Conservation (phyloP, 2,888 invertebrate genomes). For the Physocephala rufipes region DNA sequence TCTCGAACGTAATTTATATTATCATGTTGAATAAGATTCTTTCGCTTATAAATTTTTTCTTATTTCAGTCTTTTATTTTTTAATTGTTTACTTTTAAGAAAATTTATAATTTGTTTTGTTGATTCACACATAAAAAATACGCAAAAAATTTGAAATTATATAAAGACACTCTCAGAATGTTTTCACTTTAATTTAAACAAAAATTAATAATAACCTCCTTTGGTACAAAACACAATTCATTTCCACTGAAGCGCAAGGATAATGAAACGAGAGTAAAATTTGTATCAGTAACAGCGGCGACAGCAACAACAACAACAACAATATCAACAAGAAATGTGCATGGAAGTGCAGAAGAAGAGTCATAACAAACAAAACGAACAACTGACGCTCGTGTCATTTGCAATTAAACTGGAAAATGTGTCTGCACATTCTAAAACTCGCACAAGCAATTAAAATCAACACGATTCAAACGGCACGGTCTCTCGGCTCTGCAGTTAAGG, state of each 20-base stretch:
- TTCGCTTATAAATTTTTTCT: too few relatives aligned
- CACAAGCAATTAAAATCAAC: conserved; percentile 32
- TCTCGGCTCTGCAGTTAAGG: neutral
- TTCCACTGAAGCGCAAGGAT: too few relatives aligned
- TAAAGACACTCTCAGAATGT: too few relatives aligned
- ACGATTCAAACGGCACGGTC: conserved; percentile 7
- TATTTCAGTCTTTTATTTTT: too few relatives aligned
- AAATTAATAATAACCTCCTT: too few relatives aligned
- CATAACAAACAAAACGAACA: neutral
- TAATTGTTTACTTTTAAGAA: too few relatives aligned
- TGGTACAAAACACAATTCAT: too few relatives aligned
- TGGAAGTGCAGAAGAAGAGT: neutral
- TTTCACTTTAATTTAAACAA: too few relatives aligned
- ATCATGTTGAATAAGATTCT: too few relatives aligned
- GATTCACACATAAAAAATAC: neutral
- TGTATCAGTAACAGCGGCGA: neutral
- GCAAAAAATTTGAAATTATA: neutral
- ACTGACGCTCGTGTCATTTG: neutral
- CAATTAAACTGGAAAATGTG: conserved; percentile 30
- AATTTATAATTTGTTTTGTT: neutral
- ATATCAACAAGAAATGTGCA: neutral
- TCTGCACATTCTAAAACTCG: conserved; percentile 25
- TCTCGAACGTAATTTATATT: too few relatives aligned
- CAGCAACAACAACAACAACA: neutral
- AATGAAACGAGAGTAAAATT: too few relatives aligned